Evolutionary conservation across 37 sponge, comb jelly and placozoan genomes (phyloP).

Genomic region (Dysidea cf. avara): DNA sequence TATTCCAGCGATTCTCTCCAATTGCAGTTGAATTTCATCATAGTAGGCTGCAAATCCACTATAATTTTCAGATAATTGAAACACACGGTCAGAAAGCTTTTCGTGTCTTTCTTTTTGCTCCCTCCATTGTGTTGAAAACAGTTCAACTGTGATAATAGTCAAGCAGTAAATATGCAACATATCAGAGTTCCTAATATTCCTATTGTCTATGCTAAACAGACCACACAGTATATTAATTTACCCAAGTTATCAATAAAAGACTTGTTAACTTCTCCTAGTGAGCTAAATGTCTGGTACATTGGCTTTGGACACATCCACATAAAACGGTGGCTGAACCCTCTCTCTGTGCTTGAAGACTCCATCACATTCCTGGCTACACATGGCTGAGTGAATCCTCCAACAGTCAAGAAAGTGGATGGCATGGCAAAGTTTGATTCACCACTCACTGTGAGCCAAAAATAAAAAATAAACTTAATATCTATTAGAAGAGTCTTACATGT

Average conservation of each 20-base stretch:
- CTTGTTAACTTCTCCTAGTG: slow-evolving; percentile 7
- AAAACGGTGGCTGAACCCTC: slow-evolving; percentile 20
- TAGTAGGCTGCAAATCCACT: no score
- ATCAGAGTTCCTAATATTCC: no score
- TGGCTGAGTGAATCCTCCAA: slow-evolving; percentile 37
- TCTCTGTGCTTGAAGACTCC: slow-evolving; percentile 13
- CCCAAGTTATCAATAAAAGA: not conserved
- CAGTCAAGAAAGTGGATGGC: slow-evolving; percentile 3
- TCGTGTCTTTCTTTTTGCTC: no score
- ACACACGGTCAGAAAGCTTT: no score
- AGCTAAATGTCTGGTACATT: not conserved
- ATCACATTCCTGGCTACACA: slow-evolving; percentile 12
- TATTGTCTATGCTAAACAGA: no score
- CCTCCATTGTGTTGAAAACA: no score
- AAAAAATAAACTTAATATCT: no score
- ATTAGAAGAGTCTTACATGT: not conserved
- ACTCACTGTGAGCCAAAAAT: not conserved
- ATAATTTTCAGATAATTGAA: no score
- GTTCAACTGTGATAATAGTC: no score
- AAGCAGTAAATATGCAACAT: no score
- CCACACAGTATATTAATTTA: not conserved
- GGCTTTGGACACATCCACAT: slow-evolving; percentile 27
- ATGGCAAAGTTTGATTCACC: slow-evolving; percentile 4
- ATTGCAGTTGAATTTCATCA: no score
- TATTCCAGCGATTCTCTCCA: no score